These are phyloP conservation scores for Meiosimyza decipiens DNA, from an alignment of 2,888 invertebrate species.

Conservation along the genomic window DNA sequence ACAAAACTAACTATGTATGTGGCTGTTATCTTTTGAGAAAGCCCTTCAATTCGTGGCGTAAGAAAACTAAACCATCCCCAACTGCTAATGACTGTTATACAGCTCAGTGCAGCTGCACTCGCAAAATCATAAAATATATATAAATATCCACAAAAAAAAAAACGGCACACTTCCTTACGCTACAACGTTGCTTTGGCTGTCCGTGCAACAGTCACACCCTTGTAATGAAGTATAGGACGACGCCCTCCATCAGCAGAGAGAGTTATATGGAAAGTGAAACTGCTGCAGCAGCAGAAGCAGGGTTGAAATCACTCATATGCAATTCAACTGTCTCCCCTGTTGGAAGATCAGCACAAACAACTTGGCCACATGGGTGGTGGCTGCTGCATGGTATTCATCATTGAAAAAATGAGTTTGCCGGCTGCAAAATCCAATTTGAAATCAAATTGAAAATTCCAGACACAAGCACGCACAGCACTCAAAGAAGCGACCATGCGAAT, in stretches of 20 bases:
- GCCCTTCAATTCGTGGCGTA: no score
- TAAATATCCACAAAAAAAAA: background rate
- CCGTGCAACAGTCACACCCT: constrained; percentile 19
- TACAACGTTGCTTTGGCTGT: background rate
- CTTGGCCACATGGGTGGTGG: constrained; percentile 15
- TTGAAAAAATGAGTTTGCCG: no score
- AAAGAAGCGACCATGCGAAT: background rate
- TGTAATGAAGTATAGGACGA: background rate
- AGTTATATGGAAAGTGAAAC: constrained; percentile 26
- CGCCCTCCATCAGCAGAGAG: background rate
- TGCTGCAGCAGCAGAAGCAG: background rate
- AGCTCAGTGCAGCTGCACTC: no score
- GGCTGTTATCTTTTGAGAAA: no score
- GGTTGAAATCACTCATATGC: constrained; percentile 16
- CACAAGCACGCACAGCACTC: background rate
- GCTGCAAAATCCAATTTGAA: background rate
- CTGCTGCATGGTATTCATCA: background rate
- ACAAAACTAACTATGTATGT: no score
- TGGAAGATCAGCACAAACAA: background rate
- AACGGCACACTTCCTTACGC: background rate
- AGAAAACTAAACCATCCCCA: no score
- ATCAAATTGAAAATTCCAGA: background rate
- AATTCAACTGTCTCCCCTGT: background rate
- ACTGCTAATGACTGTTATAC: no score
- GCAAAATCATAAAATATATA: background rate